phyloP scores from a whole-genome alignment of 2,797 vertebrate species.

The Gorsachius magnificus region DNA sequence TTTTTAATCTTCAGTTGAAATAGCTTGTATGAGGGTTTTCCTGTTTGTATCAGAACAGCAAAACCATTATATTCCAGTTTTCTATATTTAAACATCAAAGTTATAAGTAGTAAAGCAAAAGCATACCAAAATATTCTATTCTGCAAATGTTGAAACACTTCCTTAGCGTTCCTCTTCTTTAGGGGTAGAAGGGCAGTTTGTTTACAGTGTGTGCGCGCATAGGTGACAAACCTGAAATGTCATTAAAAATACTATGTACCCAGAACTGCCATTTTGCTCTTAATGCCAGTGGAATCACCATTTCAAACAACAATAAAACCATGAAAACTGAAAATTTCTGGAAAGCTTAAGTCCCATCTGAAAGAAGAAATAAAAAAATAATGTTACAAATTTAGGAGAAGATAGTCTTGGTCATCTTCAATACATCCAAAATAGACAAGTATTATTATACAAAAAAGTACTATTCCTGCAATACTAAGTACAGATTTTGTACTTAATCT shows the following conservation, averaged over 20 bases:
- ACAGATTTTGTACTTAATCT: not conserved
- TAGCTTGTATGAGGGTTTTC: not conserved
- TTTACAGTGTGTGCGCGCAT: fast-evolving
- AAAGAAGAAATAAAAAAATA: not conserved
- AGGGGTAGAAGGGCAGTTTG: not conserved
- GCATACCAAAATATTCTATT: not conserved
- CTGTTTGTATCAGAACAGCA: not conserved
- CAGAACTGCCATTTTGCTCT: not conserved
- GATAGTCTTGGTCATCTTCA: not conserved
- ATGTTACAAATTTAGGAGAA: not conserved
- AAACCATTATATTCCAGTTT: not conserved
- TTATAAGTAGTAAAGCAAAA: not conserved
- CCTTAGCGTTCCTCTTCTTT: not conserved
- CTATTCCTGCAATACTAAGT: not conserved
- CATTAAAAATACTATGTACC: not conserved
- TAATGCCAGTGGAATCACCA: not conserved
- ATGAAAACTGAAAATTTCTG: not conserved
- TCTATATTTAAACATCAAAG: not conserved
- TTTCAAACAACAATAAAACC: not conserved
- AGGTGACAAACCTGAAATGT: not conserved
- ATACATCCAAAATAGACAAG: not conserved
- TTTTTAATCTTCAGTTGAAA: not conserved
- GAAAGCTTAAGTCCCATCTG: not conserved
- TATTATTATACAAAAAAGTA: not conserved
- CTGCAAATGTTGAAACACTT: not conserved